Evolutionary conservation across 2,797 vertebrate genomes (phyloP).

Genomic region (Phrynocephalus vlangalii): DNA sequence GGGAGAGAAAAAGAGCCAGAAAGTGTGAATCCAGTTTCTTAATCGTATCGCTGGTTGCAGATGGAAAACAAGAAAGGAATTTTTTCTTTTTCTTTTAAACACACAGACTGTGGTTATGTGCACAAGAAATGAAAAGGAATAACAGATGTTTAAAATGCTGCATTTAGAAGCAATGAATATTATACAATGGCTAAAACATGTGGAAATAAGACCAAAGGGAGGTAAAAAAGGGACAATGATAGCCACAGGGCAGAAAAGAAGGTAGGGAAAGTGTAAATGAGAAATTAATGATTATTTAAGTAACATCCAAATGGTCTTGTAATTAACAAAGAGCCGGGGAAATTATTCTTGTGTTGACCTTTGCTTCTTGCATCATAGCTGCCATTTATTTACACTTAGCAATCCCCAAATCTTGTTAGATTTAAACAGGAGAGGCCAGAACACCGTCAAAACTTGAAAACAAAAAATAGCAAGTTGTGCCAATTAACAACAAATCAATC

Average conservation of each 20-base stretch:
- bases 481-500: conserved; percentile 4
- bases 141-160: conserved; percentile 66
- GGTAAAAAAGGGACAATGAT: conserved; percentile 82
- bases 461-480: neutral
- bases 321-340: conserved; percentile 85
- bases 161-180: conserved; percentile 75
- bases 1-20: conserved; percentile 48
- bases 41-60: conserved; percentile 43
- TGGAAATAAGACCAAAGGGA: conserved; percentile 76
- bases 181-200: conserved; percentile 74
- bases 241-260: conserved; percentile 80
- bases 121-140: conserved; percentile 19
- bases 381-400: conserved; percentile 83
- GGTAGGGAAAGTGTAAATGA: conserved; percentile 84
- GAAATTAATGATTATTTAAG: conserved; percentile 88
- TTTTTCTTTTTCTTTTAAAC: no score
- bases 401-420: conserved; percentile 59
- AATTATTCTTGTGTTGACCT: conserved; percentile 85
- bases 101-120: neutral
- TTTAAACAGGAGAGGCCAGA: conserved; percentile 29
- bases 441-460: neutral
- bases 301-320: conserved; percentile 86
- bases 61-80: neutral
- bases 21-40: conserved; percentile 72
- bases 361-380: conserved; percentile 79